Conservation (phyloP, 2,113 vertebrate species). For the Peromyscus polionotus region DNA sequence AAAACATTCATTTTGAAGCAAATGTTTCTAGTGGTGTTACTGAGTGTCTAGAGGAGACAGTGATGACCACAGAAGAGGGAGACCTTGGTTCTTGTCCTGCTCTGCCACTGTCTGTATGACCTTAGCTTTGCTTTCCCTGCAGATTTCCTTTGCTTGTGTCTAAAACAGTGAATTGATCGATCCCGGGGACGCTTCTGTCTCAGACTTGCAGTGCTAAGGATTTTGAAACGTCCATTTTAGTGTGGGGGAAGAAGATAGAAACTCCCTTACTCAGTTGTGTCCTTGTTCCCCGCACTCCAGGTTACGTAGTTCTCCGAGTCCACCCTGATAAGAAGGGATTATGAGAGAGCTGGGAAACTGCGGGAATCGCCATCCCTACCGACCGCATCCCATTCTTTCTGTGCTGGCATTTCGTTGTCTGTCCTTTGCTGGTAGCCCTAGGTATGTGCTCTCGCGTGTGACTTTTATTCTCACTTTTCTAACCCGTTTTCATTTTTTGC, state of each 20-base stretch:
- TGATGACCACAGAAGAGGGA: background rate
- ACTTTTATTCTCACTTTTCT: background rate
- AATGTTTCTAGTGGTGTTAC: background rate
- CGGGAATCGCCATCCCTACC: background rate
- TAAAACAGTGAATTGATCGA: background rate
- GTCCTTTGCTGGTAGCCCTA: background rate
- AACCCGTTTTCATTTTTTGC: background rate
- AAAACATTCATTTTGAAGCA: conserved; percentile 38
- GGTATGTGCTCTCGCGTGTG: background rate
- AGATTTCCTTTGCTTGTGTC: conserved; percentile 8
- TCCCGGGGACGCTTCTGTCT: conserved; percentile 23
- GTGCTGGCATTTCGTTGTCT: background rate
- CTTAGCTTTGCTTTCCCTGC: background rate
- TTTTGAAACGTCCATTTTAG: conserved; percentile 40
- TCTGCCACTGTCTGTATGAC: background rate
- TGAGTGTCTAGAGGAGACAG: background rate
- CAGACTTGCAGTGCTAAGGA: conserved; percentile 10
- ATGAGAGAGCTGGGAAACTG: background rate
- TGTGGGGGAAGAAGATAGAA: background rate
- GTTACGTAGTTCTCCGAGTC: background rate
- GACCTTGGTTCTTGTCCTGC: conserved; percentile 2
- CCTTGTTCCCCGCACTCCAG: background rate
- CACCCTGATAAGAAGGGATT: background rate
- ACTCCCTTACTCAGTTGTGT: background rate
- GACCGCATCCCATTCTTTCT: background rate